Evolutionary conservation across 2,113 vertebrate species (phyloP).

Genomic region (Tragulus kanchil): DNA sequence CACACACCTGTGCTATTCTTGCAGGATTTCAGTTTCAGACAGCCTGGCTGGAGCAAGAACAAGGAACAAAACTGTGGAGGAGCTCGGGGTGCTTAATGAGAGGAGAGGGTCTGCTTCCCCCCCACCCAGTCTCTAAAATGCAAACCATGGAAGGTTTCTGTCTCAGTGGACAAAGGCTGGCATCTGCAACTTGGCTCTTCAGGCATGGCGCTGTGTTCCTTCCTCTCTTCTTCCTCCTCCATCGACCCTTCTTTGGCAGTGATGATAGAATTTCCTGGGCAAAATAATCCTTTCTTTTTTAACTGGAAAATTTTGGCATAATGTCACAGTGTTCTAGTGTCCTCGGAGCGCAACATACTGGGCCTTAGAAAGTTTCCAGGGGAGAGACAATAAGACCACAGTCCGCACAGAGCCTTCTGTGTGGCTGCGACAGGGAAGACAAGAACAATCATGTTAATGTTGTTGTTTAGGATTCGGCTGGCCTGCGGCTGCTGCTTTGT

Average conservation of each 20-base stretch:
- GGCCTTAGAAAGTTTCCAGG: conserved; percentile 73
- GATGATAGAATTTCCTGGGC: conserved; percentile 67
- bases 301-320: conserved; percentile 76
- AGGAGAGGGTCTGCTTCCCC: background rate
- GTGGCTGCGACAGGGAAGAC: background rate
- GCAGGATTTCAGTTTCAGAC: background rate
- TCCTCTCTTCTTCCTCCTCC: conserved; percentile 57
- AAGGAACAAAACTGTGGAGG: background rate
- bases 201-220: background rate
- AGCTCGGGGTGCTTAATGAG: fast-evolving
- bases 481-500: conserved; percentile 8
- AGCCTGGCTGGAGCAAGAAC: background rate
- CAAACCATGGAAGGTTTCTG: background rate
- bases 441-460: conserved; percentile 68
- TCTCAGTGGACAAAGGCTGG: background rate
- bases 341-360: conserved; percentile 69
- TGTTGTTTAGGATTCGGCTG: background rate
- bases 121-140: background rate
- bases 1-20: background rate
- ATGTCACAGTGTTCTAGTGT: conserved; percentile 79
- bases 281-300: conserved; percentile 73
- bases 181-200: background rate
- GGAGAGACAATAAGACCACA: conserved; percentile 78
- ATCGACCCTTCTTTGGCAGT: conserved; percentile 21
- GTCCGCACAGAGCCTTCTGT: conserved; percentile 74